Conservation (phyloP, 2,888 invertebrate species). For the Smittia aterrima region DNA sequence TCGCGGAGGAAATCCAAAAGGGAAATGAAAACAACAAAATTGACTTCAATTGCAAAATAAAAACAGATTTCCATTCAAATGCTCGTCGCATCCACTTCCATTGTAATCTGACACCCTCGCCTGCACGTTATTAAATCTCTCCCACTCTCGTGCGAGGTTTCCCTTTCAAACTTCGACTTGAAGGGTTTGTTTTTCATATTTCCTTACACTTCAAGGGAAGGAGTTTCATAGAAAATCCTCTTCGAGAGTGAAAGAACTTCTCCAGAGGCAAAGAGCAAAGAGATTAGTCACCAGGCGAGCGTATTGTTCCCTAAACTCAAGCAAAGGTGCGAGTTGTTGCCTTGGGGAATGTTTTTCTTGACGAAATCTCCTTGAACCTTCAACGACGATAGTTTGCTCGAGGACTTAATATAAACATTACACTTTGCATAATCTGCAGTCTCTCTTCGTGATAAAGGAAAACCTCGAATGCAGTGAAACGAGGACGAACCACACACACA, state of each 20-base stretch:
- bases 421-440: background rate
- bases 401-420: background rate
- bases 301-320: background rate
- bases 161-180: background rate
- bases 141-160: background rate
- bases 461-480: background rate
- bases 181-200: slow-evolving; percentile 17
- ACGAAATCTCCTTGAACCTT: no score
- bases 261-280: background rate
- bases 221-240: background rate
- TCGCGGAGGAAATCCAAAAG: background rate
- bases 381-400: background rate
- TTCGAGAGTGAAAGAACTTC: background rate
- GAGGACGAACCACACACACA: background rate
- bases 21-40: background rate
- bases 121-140: background rate
- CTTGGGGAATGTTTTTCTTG: background rate
- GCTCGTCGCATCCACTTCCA: background rate
- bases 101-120: slow-evolving; percentile 40
- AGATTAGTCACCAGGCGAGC: slow-evolving; percentile 26
- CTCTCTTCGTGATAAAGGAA: background rate
- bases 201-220: background rate
- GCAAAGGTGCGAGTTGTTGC: background rate
- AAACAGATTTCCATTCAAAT: slow-evolving; percentile 39
- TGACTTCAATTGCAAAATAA: slow-evolving; percentile 30